These are phyloP conservation scores for Epirrhoe tristata DNA, from an alignment of 2,888 invertebrate genomes.

Conservation along the genomic window DNA sequence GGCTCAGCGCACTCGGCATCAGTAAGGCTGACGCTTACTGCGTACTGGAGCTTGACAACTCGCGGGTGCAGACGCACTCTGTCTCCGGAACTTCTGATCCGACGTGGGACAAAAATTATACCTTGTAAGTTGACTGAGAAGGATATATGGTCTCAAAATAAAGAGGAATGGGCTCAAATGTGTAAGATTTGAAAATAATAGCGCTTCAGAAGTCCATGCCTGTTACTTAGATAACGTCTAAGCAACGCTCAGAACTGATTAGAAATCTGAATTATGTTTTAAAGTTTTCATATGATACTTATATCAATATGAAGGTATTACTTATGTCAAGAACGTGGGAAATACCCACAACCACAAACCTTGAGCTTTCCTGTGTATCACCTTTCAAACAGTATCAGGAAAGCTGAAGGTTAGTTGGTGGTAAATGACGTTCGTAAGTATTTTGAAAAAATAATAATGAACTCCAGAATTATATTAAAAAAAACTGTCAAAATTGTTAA, in stretches of 20 bases:
- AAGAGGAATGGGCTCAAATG: too few relatives aligned
- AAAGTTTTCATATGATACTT: too few relatives aligned
- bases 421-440: neutral
- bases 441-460: too few relatives aligned
- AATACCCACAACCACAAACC: conserved; percentile 26
- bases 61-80: conserved; percentile 75
- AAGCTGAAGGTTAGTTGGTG: conserved; percentile 19
- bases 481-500: too few relatives aligned
- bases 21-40: conserved; percentile 75
- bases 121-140: conserved; percentile 65
- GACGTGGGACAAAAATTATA: conserved; percentile 73
- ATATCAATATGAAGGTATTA: neutral
- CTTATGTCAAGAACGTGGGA: neutral
- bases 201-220: too few relatives aligned
- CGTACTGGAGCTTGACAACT: conserved; percentile 75
- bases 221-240: too few relatives aligned
- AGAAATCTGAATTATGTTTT: too few relatives aligned
- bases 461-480: too few relatives aligned
- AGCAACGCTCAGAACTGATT: too few relatives aligned
- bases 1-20: conserved; percentile 65
- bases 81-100: conserved; percentile 70
- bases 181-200: too few relatives aligned
- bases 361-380: conserved; percentile 19
- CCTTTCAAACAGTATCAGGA: conserved; percentile 17
- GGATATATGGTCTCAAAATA: too few relatives aligned